Evolutionary conservation across 2,797 vertebrate genomes (phyloP), one percentile per base, ranked within the genome.

Genomic region (Apodemus agrarius): DNA sequence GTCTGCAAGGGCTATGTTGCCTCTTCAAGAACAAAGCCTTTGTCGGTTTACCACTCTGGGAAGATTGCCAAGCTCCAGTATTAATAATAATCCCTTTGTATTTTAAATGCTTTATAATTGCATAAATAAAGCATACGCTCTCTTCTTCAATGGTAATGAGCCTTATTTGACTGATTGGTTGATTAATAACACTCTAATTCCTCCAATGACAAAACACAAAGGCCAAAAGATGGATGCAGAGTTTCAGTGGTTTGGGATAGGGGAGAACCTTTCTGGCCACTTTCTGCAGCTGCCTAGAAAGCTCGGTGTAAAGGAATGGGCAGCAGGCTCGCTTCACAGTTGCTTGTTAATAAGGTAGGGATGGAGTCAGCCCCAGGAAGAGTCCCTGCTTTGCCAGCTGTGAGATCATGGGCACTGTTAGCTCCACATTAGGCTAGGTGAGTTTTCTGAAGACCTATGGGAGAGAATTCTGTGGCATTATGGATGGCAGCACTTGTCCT

Each of bases 61-160:
- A 98, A 98, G 93, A 97, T 95, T 96, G 98, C 98, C 98, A 98
- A 52, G 93, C 95, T 98, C 97, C 91, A 97, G 94, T 95, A 98
- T 98, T 98, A 98, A 98, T 98, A 98, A 98, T 98, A 98, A 98
- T 98, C 97, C 96, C 83, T 97, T 98, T 98, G 98, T 98, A 98
- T 98, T 96, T 97, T 91, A 98, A 98, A 98, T 98, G 96, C 91
- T 46, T 98, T 98, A 96, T 98, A 98, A 98, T 98, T 97, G 94
- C 90, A 95, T 97, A 98, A 97, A 97, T 96, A 95, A 97, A 96
- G 86, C 98, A 98, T 98, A 95, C 97, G 98, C 98, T 98, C 97
- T 98, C 97, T 97, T 98, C 95, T 97, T 97, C 98, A 97, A 79
- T 97, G 89, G 85, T 98, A 98, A 98, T 98, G 97, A 98, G 97